phyloP scores from a whole-genome alignment of 2,113 vertebrate species.

The Paramormyrops kingsleyae region DNA sequence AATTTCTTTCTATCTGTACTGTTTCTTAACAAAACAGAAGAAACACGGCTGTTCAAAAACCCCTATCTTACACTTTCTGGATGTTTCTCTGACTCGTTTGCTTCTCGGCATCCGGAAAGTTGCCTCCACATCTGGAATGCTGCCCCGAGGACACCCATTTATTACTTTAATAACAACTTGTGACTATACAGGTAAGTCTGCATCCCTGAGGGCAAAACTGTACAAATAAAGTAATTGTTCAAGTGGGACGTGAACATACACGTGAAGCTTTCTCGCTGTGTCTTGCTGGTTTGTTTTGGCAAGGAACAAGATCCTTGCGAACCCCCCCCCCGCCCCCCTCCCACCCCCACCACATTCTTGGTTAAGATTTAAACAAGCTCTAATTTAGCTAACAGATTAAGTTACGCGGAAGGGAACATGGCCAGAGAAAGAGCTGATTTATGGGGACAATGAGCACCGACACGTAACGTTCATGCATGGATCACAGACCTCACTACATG shows the following conservation, averaged over 20 bases:
- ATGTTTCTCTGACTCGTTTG: background rate
- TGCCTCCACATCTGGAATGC: conserved; percentile 19
- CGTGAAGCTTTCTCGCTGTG: background rate
- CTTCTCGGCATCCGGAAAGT: background rate
- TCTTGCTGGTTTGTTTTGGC: background rate
- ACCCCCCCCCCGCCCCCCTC: background rate
- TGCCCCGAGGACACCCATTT: background rate
- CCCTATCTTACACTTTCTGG: background rate
- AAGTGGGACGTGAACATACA: background rate
- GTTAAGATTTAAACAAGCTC: background rate
- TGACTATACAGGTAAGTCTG: background rate
- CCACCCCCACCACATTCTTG: background rate
- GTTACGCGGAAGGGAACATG: background rate
- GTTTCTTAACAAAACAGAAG: background rate
- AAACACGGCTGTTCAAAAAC: background rate
- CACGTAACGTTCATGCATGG: background rate
- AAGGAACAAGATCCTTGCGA: background rate
- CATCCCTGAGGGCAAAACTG: background rate
- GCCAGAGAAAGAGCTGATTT: background rate
- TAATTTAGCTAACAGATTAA: conserved; percentile 6
- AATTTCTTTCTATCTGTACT: background rate
- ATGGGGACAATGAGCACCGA: background rate
- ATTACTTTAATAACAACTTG: conserved; percentile 14
- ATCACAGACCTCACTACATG: background rate
- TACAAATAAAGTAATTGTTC: background rate